phyloP scores from a whole-genome alignment of 2,113 vertebrate species.

The Thymallus thymallus region DNA sequence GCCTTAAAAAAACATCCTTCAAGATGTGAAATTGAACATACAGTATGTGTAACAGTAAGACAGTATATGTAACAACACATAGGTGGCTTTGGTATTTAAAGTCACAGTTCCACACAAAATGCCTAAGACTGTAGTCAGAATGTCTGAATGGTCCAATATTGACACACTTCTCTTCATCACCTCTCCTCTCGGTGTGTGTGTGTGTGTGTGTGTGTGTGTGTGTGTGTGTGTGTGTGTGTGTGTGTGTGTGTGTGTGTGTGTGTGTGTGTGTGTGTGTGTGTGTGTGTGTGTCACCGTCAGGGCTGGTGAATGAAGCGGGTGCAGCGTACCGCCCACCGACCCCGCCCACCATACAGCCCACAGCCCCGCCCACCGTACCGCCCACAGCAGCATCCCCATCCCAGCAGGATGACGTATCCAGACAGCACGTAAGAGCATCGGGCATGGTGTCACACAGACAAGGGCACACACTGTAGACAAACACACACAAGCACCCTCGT shows the following conservation, averaged over 20 bases:
- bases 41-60: no score
- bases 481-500: not conserved
- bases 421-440: slow-evolving; percentile 52
- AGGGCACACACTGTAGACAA: slow-evolving; percentile 11
- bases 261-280: not conserved
- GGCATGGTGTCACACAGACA: slow-evolving; percentile 7
- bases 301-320: not conserved
- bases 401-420: slow-evolving; percentile 5
- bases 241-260: not conserved
- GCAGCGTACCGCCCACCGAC: slow-evolving; percentile 1
- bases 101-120: no score
- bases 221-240: not conserved
- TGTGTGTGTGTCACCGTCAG: slow-evolving; percentile 23
- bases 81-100: no score
- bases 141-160: not conserved
- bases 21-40: no score
- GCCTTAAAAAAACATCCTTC: no score
- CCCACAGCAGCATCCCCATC: slow-evolving; percentile 3
- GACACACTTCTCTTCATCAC: not conserved
- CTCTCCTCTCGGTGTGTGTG: not conserved
- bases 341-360: slow-evolving; percentile 18
- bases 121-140: not conserved
- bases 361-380: not conserved
- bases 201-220: not conserved
- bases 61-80: no score